Percentiles rank a stretch among this genome's conserved stretches.
These are phyloP conservation scores for Trissolcus brochymenae DNA, from an alignment of 2,888 invertebrate genomes.

Conservation along the genomic window DNA sequence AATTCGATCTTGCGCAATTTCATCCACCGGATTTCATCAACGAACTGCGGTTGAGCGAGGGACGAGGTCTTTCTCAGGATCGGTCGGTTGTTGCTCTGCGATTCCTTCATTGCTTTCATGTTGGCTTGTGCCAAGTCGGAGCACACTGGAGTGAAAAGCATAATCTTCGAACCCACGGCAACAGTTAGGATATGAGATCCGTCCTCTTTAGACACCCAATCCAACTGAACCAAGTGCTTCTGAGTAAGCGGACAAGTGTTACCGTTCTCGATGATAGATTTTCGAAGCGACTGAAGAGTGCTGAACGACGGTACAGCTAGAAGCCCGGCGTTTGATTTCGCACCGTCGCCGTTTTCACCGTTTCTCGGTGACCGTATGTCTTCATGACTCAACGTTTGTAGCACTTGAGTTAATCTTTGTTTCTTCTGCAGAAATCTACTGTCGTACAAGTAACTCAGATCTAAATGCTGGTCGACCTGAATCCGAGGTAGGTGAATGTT, in stretches of 20 bases:
- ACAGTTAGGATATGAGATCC: conserved; percentile 98
- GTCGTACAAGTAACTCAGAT: conserved; percentile 89
- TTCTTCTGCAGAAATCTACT: conserved; percentile 88
- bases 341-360: conserved; percentile 78
- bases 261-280: conserved; percentile 93
- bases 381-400: conserved; percentile 89
- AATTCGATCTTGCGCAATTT: conserved; percentile 92
- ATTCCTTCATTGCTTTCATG: conserved; percentile 93
- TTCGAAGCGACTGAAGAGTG: conserved; percentile 89
- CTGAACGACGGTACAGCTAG: conserved; percentile 94
- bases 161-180: conserved; percentile 94
- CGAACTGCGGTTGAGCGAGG: conserved; percentile 90
- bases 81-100: conserved; percentile 88
- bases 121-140: conserved; percentile 96
- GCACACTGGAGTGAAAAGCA: conserved; percentile 94
- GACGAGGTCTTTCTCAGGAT: conserved; percentile 94
- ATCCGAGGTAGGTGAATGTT: conserved; percentile 93
- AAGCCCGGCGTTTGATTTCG: conserved; percentile 77
- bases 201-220: conserved; percentile 99
- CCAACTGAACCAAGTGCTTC: conserved; percentile 95
- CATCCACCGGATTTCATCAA: conserved; percentile 98
- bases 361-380: conserved; percentile 81
- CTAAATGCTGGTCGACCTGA: conserved; percentile 88
- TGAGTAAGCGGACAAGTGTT: conserved; percentile 94
- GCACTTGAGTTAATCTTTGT: conserved; percentile 83